Evolutionary conservation across 1,140 invertebrate species (phyloP).

Genomic region (Drosophila sproati): DNA sequence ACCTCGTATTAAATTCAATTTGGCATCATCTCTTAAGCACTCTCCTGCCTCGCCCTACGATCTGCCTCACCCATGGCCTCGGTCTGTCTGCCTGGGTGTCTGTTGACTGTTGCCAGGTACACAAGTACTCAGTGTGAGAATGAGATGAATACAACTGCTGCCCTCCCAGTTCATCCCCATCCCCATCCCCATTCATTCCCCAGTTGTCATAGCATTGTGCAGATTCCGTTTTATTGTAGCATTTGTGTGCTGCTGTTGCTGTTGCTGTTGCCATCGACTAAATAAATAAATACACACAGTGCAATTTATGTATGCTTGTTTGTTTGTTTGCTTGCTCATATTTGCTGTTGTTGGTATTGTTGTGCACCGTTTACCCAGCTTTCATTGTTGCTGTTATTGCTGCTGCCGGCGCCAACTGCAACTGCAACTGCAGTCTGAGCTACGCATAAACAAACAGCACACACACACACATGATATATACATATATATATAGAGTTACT

Average conservation of each 20-base stretch:
- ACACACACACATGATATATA: background rate
- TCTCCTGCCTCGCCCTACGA: background rate
- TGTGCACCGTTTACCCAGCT: conserved; percentile 47
- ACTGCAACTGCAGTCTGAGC: conserved; percentile 57
- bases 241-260: conserved; percentile 58
- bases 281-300: conserved; percentile 71
- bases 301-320: conserved; percentile 66
- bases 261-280: conserved; percentile 71
- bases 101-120: conserved; percentile 38
- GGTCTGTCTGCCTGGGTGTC: conserved; percentile 2
- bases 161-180: background rate
- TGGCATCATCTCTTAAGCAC: conserved; percentile 21
- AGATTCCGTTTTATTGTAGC: conserved; percentile 50
- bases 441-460: conserved; percentile 43
- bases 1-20: conserved; percentile 50
- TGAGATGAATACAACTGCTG: conserved; percentile 12
- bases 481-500: conserved; percentile 1
- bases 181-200: background rate
- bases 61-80: background rate
- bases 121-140: background rate
- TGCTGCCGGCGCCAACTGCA: conserved; percentile 51
- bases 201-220: conserved; percentile 55
- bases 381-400: conserved; percentile 28
- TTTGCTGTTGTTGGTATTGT: conserved; percentile 41
- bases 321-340: conserved; percentile 39